Percentiles rank a stretch among this genome's conserved stretches.
phyloP scores from a whole-genome alignment of 2,113 vertebrate species.

The Clinocottus analis region DNA sequence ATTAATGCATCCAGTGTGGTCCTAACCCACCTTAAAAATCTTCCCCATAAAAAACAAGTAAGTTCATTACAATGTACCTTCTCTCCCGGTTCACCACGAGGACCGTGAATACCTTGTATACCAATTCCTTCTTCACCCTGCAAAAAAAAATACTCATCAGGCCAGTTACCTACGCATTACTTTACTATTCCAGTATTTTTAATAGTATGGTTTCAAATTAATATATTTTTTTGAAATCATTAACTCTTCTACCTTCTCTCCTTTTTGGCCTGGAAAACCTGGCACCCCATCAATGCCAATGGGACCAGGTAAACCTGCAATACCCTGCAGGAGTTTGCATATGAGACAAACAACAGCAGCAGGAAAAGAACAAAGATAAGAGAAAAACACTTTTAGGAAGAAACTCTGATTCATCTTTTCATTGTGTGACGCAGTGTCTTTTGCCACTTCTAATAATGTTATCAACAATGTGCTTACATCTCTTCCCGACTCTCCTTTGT shows the following conservation, averaged over 20 bases:
- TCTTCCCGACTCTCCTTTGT: conserved; percentile 84
- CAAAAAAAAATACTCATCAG: conserved; percentile 18
- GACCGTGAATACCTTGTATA: conserved; percentile 81
- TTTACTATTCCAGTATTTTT: not conserved
- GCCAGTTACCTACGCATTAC: not conserved
- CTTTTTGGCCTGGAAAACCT: conserved; percentile 84
- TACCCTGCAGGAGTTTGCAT: conserved; percentile 77
- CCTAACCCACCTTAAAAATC: not conserved
- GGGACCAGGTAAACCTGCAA: conserved; percentile 86
- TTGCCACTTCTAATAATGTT: not conserved
- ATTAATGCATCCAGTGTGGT: not conserved
- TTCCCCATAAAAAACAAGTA: not conserved
- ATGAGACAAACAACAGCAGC: not conserved
- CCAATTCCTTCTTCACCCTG: conserved; percentile 87
- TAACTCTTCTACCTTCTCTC: conserved; percentile 82
- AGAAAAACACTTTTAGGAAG: not conserved
- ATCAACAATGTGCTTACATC: conserved; percentile 78
- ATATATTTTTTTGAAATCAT: not conserved
- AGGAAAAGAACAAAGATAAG: not conserved
- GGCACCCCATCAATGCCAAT: conserved; percentile 85
- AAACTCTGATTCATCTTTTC: not conserved
- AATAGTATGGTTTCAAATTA: not conserved
- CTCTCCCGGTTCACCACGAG: conserved; percentile 81
- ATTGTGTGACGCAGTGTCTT: not conserved
- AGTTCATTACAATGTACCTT: conserved; percentile 76